Base-by-base conservation (phyloP, 2,113 vertebrate species). In the Pungitius pungitius region DNA sequence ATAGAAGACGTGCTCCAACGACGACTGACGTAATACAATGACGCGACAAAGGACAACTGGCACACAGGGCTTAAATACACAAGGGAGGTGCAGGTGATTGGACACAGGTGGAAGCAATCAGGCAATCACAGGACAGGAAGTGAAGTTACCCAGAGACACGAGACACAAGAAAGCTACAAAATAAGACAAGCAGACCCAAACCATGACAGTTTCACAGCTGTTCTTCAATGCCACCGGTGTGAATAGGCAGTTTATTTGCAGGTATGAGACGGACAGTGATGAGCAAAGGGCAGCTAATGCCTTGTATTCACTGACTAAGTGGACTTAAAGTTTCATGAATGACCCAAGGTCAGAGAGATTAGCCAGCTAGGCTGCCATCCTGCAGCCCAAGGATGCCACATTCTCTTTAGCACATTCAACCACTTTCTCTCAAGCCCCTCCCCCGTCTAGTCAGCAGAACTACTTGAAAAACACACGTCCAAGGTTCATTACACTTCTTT, bases 331-430 rank as follows among this genome's bases (percentile, higher is more conserved):
- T 37, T 66, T 70, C 62, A 58, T 67, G 49, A 80, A 56, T 12
- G 6, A 64, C 61, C n/a, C 14, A 14, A 84, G 87, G 88, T 89
- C 81, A 83, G 58, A 84, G 30, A 65, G 77, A 52, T 77, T 57
- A 77, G 78, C 78, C 82, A 84, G 82, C 82, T 85, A 22, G 70
- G 18, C 22, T 35, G 75, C 85, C 51, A 47, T 65, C 49, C 63
- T 45, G 60, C 60, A 81, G 73, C 62, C 73, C 73, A 61, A 13
- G 27, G 8, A 6, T 57, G 45, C 9, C 5, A 35, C 27, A 15
- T 69, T 49, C 62, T 17, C 35, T 75, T 57, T 24, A 69, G n/a
- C n/a, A n/a, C 56, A 69, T 27, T 33, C 43, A 61, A 47, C 18
- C 71, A 49, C 26, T 40, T 35, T 35, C 33, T 35, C 33, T 35